Percentiles rank a stretch among this genome's conserved stretches.
Conservation (phyloP, 2,113 vertebrate species). For the Myrmecobius fasciatus region DNA sequence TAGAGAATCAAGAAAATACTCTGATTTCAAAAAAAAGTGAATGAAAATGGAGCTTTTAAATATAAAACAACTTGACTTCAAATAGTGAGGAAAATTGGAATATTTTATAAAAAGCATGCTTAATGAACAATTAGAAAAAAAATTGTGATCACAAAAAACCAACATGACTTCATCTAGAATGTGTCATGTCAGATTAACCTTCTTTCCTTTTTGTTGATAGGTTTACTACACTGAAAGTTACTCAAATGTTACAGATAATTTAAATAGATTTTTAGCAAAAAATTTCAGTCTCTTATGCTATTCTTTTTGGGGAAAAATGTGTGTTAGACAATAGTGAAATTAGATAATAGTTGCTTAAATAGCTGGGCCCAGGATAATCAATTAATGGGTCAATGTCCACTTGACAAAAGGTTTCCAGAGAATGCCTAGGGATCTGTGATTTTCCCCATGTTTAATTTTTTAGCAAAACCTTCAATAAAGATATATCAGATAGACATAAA, state of each 20-base stretch:
- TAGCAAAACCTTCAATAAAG: background rate
- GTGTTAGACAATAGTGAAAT: background rate
- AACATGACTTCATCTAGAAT: background rate
- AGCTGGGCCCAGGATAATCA: background rate
- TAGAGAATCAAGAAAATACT: background rate
- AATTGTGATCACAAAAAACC: background rate
- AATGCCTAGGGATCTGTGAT: background rate
- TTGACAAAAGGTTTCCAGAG: background rate
- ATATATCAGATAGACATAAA: background rate
- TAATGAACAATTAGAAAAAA: background rate
- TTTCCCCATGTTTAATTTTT: background rate
- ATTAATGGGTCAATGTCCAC: background rate
- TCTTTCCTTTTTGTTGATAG: background rate
- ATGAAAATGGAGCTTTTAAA: background rate
- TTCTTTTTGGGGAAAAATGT: background rate
- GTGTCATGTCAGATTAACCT: background rate
- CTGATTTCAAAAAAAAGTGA: background rate
- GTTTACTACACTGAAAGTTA: background rate
- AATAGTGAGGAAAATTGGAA: background rate
- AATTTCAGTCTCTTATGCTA: background rate
- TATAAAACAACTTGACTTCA: background rate
- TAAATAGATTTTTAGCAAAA: background rate
- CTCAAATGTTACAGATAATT: background rate
- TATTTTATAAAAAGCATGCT: background rate
- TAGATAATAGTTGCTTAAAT: background rate